A percentile compares a stretch with the other conserved stretches of the same genome.
Conservation (phyloP, 2,113 vertebrate species). For the Pterocles gutturalis region DNA sequence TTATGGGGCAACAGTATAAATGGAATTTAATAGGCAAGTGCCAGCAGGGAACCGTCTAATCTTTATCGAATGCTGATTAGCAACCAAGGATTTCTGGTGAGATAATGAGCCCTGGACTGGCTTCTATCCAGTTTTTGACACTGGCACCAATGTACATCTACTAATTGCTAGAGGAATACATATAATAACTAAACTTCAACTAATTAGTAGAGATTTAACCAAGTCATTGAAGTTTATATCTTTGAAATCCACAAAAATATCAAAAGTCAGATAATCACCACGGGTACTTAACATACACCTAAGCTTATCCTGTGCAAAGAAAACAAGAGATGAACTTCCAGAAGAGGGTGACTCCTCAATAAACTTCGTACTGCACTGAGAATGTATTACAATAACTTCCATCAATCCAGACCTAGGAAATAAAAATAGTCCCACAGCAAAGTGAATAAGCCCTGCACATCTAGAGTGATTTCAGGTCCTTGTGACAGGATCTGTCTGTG, state of each 20-base stretch:
- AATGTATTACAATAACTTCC: not conserved
- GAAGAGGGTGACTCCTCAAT: not conserved
- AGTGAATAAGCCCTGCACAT: not conserved
- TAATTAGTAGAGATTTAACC: slow-evolving; percentile 31
- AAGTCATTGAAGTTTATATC: not conserved
- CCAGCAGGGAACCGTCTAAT: slow-evolving; percentile 55
- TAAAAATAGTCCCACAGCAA: not conserved
- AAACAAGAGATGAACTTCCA: not conserved
- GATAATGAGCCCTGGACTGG: slow-evolving; percentile 63
- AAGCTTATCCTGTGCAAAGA: not conserved
- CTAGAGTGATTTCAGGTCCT: not conserved
- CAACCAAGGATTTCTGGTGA: slow-evolving; percentile 37
- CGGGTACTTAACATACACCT: not conserved
- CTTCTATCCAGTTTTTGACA: slow-evolving; percentile 51
- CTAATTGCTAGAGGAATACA: slow-evolving; percentile 47
- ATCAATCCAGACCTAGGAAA: not conserved
- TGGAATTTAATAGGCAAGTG: slow-evolving; percentile 63
- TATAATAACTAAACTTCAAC: slow-evolving; percentile 3
- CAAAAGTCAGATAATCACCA: not conserved
- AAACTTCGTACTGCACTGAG: not conserved
- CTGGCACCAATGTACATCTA: slow-evolving; percentile 12
- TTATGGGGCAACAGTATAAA: slow-evolving; percentile 61
- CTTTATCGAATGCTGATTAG: slow-evolving; percentile 64
- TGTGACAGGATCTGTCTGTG: not conserved
- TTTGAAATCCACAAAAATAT: slow-evolving; percentile 24